A percentile compares a stretch with the other conserved stretches of the same genome.
phyloP scores from a whole-genome alignment of 2,888 invertebrate species.

The Strigamia maritima region DNA sequence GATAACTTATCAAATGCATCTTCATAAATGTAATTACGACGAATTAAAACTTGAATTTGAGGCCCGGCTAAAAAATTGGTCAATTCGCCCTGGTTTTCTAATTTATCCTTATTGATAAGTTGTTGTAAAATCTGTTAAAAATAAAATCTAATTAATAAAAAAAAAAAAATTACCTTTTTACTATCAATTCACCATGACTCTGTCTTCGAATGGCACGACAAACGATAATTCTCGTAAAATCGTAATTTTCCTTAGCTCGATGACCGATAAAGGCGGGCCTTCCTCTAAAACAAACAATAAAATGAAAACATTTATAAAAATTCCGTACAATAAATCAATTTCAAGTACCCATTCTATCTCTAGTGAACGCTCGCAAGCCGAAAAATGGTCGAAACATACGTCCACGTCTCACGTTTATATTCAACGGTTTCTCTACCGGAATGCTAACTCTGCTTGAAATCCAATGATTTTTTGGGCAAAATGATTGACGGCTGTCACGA shows the following conservation, averaged over 20 bases:
- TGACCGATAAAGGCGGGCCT: conserved; percentile 78
- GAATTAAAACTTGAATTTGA: conserved; percentile 69
- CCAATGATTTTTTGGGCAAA: conserved; percentile 72
- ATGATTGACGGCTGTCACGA: conserved; percentile 76
- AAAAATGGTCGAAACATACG: conserved; percentile 57
- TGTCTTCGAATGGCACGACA: conserved; percentile 83
- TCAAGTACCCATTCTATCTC: conserved; percentile 56
- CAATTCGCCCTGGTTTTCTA: conserved; percentile 70
- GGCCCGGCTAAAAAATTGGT: conserved; percentile 73
- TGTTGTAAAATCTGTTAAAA: conserved; percentile 52
- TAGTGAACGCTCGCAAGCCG: conserved; percentile 58
- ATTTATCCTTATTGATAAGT: conserved; percentile 60
- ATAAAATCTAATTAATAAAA: conserved; percentile 31
- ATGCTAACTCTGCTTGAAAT: conserved; percentile 56
- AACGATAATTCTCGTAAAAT: conserved; percentile 91
- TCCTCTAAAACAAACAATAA: conserved; percentile 57
- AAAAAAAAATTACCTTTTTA: too few relatives aligned
- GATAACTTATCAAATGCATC: conserved; percentile 94
- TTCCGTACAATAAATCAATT: neutral
- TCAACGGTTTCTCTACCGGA: conserved; percentile 43
- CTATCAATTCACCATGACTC: conserved; percentile 77
- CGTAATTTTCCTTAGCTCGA: conserved; percentile 80
- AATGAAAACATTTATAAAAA: neutral
- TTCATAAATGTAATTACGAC: conserved; percentile 93
- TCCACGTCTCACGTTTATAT: conserved; percentile 56